Base-by-base conservation (phyloP, 2,797 vertebrate species). In the Cyclura pinguis region DNA sequence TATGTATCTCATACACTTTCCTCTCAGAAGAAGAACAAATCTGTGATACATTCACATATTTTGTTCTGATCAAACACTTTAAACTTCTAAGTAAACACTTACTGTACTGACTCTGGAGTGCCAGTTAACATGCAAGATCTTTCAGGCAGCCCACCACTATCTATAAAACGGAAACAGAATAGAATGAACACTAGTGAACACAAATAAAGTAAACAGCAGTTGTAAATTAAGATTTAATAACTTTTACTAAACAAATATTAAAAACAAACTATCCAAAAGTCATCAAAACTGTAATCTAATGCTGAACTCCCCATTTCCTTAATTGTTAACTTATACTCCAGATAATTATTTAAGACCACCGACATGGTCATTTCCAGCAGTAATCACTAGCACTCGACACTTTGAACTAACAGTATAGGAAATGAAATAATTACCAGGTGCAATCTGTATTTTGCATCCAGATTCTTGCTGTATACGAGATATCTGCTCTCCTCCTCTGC, bases 391-490 rank as follows among this genome's bases (percentile, higher is more conserved):
- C 2, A 47, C 88, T 93, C 64, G n/a, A 6, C 82, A 84, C 18
- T 1, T 84, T 27, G 59, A 27, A 84, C 0, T 52, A 86, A 7
- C 9, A 74, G 57, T 5, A 89, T 86, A 0, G 0, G 1, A 64
- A 50, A 38, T 73, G 1, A 80, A 82, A 80, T 78, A 89, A 84
- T 96, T 98, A 99, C 99, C 99, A 89, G 99, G 99, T 27, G 99
- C 98, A 88, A 99, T 99, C 96, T 99, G 99, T 98, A 99, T 99
- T 98, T 99, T 99, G 96, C 99, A 99, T 87, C 99, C 99, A 80
- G 99, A 99, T 89, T 99, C 99, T 57, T 99, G 99, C 90, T 99
- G 99, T 96, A 99, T 98, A 27, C 99, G 98, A 8, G 99, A 99
- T 91, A 99, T 99, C 94, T 99, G 99, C 96, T 99, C 99, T n/a